Evolutionary conservation across 2,797 vertebrate genomes (phyloP).

Genomic region (Tamandua tetradactyla): DNA sequence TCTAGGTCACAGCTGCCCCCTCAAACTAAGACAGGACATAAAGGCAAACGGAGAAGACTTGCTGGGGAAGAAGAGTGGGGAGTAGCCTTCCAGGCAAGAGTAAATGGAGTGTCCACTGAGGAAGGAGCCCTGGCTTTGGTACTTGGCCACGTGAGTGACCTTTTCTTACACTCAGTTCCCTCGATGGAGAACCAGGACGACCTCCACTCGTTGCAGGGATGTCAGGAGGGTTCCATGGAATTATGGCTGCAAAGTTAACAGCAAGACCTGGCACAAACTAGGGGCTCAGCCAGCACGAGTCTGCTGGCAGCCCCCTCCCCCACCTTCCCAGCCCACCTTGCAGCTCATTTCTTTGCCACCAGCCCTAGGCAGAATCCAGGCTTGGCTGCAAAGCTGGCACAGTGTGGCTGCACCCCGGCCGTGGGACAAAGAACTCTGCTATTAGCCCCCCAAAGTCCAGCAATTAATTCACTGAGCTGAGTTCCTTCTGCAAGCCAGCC

Average conservation of each 20-base stretch:
- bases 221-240: background rate
- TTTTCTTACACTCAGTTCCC: background rate
- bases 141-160: background rate
- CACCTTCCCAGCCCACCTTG: background rate
- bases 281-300: background rate
- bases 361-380: background rate
- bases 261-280: background rate
- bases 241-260: background rate
- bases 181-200: background rate
- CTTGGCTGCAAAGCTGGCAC: background rate
- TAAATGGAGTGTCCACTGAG: too few species aligned
- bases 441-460: conserved; percentile 52
- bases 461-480: conserved; percentile 69
- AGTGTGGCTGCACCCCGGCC: conserved; percentile 21
- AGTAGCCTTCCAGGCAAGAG: background rate
- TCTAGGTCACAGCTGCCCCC: too few species aligned
- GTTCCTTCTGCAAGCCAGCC: conserved; percentile 61
- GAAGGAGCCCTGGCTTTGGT: background rate
- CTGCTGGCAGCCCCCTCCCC: rapidly evolving
- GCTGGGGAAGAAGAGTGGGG: background rate
- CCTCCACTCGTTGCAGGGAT: background rate
- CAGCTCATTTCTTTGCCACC: background rate
- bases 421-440: conserved; percentile 43
- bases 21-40: too few species aligned
- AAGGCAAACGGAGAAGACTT: background rate